Conservation (phyloP, 2,888 invertebrate genomes). For the Nudaria mundana region DNA sequence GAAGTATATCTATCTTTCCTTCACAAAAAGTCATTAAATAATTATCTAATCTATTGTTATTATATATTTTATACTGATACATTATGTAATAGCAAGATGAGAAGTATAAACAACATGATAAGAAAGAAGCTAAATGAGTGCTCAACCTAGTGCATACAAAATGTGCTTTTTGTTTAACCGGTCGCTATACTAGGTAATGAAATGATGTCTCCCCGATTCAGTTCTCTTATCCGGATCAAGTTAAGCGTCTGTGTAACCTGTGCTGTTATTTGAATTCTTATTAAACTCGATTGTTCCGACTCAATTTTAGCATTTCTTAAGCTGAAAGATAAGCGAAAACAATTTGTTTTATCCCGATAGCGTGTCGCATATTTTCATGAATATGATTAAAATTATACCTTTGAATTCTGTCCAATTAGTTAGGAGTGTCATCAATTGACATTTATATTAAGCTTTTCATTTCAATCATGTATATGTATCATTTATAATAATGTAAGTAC, state of each 20-base stretch:
- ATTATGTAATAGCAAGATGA: slow-evolving; percentile 17
- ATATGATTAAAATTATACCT: too few relatives aligned
- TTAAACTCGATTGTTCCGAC: slow-evolving; percentile 38
- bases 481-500: too few relatives aligned
- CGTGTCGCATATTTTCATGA: too few relatives aligned
- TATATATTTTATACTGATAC: too few relatives aligned
- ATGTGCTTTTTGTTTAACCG: slow-evolving; percentile 52
- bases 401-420: too few relatives aligned
- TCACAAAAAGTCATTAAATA: too few relatives aligned
- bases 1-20: too few relatives aligned
- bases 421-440: too few relatives aligned
- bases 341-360: slow-evolving; percentile 47
- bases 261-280: slow-evolving; percentile 57
- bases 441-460: too few relatives aligned
- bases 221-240: slow-evolving; percentile 59
- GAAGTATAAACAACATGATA: slow-evolving; percentile 15
- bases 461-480: too few relatives aligned
- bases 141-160: slow-evolving; percentile 28
- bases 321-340: slow-evolving; percentile 50
- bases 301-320: slow-evolving; percentile 41
- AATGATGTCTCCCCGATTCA: slow-evolving; percentile 55
- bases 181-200: slow-evolving; percentile 58
- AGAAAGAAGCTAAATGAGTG: slow-evolving; percentile 16
- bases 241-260: slow-evolving; percentile 62
- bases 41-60: too few relatives aligned